Percentiles rank a stretch among this genome's conserved stretches.
Conservation (phyloP, 2,797 vertebrate species). For the Loris lydekkerianus region DNA sequence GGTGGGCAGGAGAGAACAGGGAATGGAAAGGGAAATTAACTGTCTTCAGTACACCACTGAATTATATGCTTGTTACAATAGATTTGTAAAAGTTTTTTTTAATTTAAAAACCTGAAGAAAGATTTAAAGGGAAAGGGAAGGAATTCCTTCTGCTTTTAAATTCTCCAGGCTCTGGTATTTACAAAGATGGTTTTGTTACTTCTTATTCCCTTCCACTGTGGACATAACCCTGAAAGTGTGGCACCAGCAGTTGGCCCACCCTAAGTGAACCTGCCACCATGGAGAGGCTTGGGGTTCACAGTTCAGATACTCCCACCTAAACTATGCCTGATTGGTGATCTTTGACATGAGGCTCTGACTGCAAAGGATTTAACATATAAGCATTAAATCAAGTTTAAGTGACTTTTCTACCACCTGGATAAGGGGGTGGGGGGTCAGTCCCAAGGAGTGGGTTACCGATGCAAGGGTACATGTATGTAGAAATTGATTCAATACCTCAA, state of each 20-base stretch:
- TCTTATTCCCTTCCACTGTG: neutral
- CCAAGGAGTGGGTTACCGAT: too few relatives aligned
- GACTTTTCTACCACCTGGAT: neutral
- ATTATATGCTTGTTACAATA: neutral
- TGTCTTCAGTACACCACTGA: neutral
- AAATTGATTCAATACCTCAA: fast-evolving
- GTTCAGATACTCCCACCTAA: neutral
- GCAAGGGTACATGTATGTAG: neutral
- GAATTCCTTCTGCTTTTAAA: neutral
- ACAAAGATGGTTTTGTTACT: neutral
- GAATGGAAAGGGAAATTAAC: neutral
- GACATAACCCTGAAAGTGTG: too few relatives aligned
- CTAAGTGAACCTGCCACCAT: neutral
- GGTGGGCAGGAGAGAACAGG: neutral
- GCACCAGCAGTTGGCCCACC: neutral
- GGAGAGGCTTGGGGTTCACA: fast-evolving
- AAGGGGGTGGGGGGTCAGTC: neutral
- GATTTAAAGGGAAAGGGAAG: neutral
- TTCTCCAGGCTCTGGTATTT: neutral
- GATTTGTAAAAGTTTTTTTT: neutral
- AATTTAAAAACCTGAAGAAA: neutral
- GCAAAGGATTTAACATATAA: neutral
- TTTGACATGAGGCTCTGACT: neutral
- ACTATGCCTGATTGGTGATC: neutral
- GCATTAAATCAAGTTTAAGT: neutral